Base-by-base conservation (phyloP, 2,797 vertebrate genomes). In the Sebastes jordani region DNA sequence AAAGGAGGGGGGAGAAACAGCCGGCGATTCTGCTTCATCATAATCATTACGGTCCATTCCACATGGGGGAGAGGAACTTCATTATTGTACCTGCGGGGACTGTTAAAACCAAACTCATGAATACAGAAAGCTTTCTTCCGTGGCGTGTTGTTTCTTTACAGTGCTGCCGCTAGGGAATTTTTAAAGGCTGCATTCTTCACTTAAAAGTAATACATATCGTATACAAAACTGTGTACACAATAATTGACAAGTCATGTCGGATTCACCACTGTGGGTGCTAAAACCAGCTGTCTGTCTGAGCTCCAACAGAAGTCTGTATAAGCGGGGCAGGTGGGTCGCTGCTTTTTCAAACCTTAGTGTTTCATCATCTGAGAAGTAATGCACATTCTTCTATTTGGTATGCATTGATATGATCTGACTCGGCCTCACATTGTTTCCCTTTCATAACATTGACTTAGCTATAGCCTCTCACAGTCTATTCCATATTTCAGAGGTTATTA, bases 81-180 rank as follows among this genome's bases (percentile, higher is more conserved):
- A 94, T 94, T 92, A 92, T 87, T 84, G 80, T 83, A 91, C 93
- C 92, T 91, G 89, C 90, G 87, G 91, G 93, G 90, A 89, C 87
- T 88, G 87, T 94, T 93, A 89, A 90, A 91, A 82, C 79, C 87
- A 88, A 86, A 91, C 88, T 93, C 92, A 93, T 93, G 91, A 94
- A 94, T 93, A 94, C 91, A 92, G 86, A 94, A 86, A 80, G 90
- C 89, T 84, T 91, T 91, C 81, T 66, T 81, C 76, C 61, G 34
- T 74, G 70, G 55, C 27, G 71, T 68, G 73, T 79, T 82, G 86
- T 76, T 87, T 80, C 80, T 88, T 80, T 81, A 82, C 59, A 55
- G 77, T 64, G 69, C 49, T 29, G 74, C 81, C 69, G 30, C 74
- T 75, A 22, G 63, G 79, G 78, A 71, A 30, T 80, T 73, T 86